Base-by-base conservation (phyloP, 2,113 vertebrate genomes). In the Pangasianodon gigas region DNA sequence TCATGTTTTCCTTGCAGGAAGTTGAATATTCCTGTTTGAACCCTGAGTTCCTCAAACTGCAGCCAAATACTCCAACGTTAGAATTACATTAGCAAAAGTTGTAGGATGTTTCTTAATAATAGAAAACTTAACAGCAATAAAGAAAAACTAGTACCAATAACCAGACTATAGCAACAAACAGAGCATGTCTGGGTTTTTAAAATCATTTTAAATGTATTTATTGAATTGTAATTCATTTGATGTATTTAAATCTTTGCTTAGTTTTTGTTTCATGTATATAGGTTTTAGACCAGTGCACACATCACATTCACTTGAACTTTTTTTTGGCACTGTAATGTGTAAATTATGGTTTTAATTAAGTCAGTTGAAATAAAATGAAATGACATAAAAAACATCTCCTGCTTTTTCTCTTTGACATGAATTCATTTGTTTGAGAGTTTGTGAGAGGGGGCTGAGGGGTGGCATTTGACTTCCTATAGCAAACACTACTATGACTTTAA, bases 21-120 rank as follows among this genome's bases (percentile, higher is more conserved):
- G 69, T 74, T 4, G 85, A 87, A 74, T 87, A 87, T 75, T 87
- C 85, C 32, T 44, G 67, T 58, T 44, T 71, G 58, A 85, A 65
- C 41, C 56, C 19, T n/a, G 84, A 85, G 13, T n/a, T 46, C 10
- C 29, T 65, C 84, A 85, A 18, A 32, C 51, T 6, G 29, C 51
- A 54, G 21, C 51, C 79, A 9, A 19, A 0, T 10, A 0, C 48
- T 54, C 29, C 79, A 32, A 0, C 51, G 0, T 32, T 54, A 18
- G 51, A 82, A 18, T 52, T 81, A 16, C 5, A 81, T 52, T 52
- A 81, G 5, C 14, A 51, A 75, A 26, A 37, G 37, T 71, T 44
- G 18, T 21, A 8, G 6, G 1, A 37, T 37, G 32, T 71, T 37
- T 19, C 32, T 74, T 74, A 32, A 16, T 32, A 69, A 69, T 69